Evolutionary conservation across 2,113 vertebrate species (phyloP), one percentile per base, ranked within the genome.

Genomic region (Catharus minimus): DNA sequence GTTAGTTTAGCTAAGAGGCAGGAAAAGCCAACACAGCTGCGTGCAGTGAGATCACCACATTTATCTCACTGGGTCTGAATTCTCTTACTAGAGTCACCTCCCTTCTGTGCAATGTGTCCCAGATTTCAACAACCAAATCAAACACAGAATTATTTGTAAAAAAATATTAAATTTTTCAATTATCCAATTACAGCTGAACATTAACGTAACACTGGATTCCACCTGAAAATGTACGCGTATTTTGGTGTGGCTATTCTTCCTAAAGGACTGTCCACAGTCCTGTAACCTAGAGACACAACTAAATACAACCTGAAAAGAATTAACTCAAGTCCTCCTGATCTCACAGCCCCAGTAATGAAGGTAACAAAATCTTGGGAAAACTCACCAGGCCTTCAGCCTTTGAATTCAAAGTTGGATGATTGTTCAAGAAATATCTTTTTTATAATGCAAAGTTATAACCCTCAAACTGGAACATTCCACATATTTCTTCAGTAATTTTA

Each of bases 1-100:
- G 41, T 82, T 71, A 80, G 46, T 61, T 90, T 62, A 90, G 85
- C 57, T 72, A 44, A 83, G 58, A 46, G 64, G 67, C 36, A 89
- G 91, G 74, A 91, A 92, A 95, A 86, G 85, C 85, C 95, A 95
- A 77, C 78, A 87, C 94, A 97, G 94, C 95, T 97, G 96, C 0
- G 0, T 38, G 46, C 33, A 92, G 67, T 96, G 96, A 97, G 94
- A 90, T 96, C 94, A 95, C 83, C 84, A 81, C 33, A 6, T 93
- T 96, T 88, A 94, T 89, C 93, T 96, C 96, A 96, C 57, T 69
- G 72, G 26, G 78, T 53, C 77, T 93, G 68, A 87, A 94, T 82
- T 94, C 69, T 82, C 79, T 88, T 38, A 22, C 36, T 52, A 55
- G 15, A 71, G 81, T 82, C 86, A 86, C 94, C 95, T 96, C 94